Evolutionary conservation across 2,888 invertebrate species (phyloP).

Genomic region (Morpho achilles): DNA sequence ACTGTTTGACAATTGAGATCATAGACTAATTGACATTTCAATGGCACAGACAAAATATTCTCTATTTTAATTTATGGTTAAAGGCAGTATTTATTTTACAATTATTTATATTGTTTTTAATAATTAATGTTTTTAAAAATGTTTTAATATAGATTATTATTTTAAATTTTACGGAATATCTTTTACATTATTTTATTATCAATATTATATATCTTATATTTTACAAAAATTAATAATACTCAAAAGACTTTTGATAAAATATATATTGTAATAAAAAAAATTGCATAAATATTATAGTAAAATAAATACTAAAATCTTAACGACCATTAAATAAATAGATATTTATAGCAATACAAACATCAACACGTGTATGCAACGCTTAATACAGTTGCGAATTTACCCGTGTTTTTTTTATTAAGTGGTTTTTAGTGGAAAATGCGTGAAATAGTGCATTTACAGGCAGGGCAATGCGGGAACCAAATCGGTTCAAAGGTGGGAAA

Average conservation of each 20-base stretch:
- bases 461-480: conserved; percentile 95
- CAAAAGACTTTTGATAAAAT: too few relatives aligned
- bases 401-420: conserved; percentile 36
- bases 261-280: too few relatives aligned
- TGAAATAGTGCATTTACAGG: conserved; percentile 95
- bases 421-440: conserved; percentile 80
- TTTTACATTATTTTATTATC: too few relatives aligned
- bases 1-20: conserved; percentile 30
- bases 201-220: neutral
- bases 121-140: too few relatives aligned
- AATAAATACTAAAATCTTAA: too few relatives aligned
- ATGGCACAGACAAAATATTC: conserved; percentile 13
- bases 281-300: too few relatives aligned
- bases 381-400: conserved; percentile 35
- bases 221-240: too few relatives aligned
- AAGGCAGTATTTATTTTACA: too few relatives aligned
- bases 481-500: conserved; percentile 91
- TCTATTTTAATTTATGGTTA: conserved; percentile 3
- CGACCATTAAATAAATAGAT: neutral
- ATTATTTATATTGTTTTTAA: too few relatives aligned
- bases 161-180: too few relatives aligned
- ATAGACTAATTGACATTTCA: conserved; percentile 24
- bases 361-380: conserved; percentile 35
- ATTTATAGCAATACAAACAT: conserved; percentile 1
- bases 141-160: too few relatives aligned